A percentile compares a stretch with the other conserved stretches of the same genome.
phyloP scores from a whole-genome alignment of 2,888 invertebrate species.

The Sturmia bella region DNA sequence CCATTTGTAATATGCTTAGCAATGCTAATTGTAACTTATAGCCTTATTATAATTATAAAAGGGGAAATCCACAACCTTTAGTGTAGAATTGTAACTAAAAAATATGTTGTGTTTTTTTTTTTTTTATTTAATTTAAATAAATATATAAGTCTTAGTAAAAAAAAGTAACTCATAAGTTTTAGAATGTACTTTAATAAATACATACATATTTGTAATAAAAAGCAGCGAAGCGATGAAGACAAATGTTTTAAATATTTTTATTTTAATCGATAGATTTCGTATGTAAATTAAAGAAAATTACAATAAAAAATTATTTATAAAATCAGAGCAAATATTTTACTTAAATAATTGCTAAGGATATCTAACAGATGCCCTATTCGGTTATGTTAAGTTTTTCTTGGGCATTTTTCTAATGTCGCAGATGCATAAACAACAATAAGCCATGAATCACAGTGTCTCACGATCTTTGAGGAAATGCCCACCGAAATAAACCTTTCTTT shows the following conservation, averaged over 20 bases:
- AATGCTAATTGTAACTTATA: slow-evolving; percentile 59
- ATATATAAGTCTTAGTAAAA: slow-evolving; percentile 56
- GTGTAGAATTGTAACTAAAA: slow-evolving; percentile 56
- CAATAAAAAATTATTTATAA: too few species aligned
- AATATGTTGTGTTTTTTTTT: slow-evolving; percentile 62
- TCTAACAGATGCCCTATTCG: too few species aligned
- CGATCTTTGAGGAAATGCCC: too few species aligned
- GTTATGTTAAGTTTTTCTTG: too few species aligned
- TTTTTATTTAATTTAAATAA: slow-evolving; percentile 27
- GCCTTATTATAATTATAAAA: slow-evolving; percentile 35
- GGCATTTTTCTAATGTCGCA: too few species aligned
- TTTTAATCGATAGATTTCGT: slow-evolving; percentile 7
- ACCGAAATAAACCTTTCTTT: too few species aligned
- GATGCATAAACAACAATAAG: too few species aligned
- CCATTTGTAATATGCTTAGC: slow-evolving; percentile 24
- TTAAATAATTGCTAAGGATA: too few species aligned
- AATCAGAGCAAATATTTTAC: too few species aligned
- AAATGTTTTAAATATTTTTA: slow-evolving; percentile 46
- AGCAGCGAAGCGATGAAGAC: slow-evolving; percentile 68
- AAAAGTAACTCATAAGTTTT: slow-evolving; percentile 66
- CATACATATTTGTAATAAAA: slow-evolving; percentile 62
- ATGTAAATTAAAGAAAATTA: neutral
- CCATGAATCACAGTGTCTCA: too few species aligned
- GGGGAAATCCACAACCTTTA: slow-evolving; percentile 23
- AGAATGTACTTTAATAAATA: slow-evolving; percentile 62